Conservation (phyloP, 2,113 vertebrate genomes). For the Tupaia chinensis region DNA sequence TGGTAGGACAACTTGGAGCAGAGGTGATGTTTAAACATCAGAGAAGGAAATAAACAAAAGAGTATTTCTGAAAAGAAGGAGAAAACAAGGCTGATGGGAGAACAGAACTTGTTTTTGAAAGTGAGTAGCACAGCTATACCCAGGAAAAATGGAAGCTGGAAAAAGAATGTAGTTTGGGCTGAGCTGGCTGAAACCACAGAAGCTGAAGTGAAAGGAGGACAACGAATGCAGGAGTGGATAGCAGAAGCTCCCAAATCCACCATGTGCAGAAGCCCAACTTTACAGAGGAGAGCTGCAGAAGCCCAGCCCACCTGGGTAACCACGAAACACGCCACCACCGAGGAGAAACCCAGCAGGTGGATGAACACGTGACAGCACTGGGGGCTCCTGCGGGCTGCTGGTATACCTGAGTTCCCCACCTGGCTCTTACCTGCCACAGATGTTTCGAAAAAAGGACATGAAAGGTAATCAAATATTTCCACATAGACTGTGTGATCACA, state of each 20-base stretch:
- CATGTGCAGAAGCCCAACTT: fast-evolving
- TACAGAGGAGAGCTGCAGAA: no score
- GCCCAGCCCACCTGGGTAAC: no score
- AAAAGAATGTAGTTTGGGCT: not conserved
- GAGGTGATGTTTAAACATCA: fast-evolving
- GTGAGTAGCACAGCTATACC: no score
- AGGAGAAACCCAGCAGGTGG: fast-evolving
- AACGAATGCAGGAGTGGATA: no score
- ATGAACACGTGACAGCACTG: no score
- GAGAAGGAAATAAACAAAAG: not conserved
- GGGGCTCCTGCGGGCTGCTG: not conserved
- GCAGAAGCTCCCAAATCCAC: not conserved
- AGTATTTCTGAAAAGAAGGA: not conserved
- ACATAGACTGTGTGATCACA: not conserved
- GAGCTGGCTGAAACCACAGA: not conserved
- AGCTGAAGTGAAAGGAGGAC: not conserved
- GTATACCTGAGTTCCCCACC: not conserved
- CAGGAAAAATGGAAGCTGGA: not conserved
- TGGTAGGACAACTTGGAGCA: not conserved
- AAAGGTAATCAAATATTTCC: not conserved
- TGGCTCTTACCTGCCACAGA: not conserved
- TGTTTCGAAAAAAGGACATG: not conserved
- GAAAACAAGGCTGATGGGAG: fast-evolving
- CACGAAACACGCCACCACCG: fast-evolving
- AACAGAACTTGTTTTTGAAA: not conserved